Evolutionary conservation across 2,888 invertebrate genomes (phyloP), one percentile per base, ranked within the genome.

Genomic region (Calliopum simillimum): DNA sequence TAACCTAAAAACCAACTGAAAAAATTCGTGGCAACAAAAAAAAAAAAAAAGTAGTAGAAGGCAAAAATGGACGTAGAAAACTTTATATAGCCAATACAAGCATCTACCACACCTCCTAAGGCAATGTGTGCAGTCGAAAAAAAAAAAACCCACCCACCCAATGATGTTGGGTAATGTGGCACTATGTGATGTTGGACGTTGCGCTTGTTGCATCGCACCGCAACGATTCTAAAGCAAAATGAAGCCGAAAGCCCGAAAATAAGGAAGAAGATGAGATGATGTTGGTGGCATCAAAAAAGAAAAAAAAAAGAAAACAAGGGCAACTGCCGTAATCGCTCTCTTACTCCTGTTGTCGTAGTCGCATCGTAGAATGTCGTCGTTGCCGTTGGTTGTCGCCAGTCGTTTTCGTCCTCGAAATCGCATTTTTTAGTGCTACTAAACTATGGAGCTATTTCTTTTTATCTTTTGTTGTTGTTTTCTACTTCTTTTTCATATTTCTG

Each of bases 1-100:
- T 81, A 81, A 81, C 82, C 82, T 81, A 81, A 81, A 81, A 81
- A 81, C 81, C 77, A 75, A 77, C 80, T 77, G 82, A 82, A 81
- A 81, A 81, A 81, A 82, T 80, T 76, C 75, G 71, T 53, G 73
- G 70, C 69, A 61, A 13, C 33, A 25, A 16, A 47, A 49, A 58
- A 33, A 46, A 33, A 16, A 53, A 43, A 16, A 19, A 46, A 49
- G n/a, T 51, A 43, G 41, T 13, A 47, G 43, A 25, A 49, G 33
- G 69, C 49, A 56, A 74, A 76, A 43, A 44, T 63, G 41, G 44
- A 41, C 23, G 53, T 19, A 61, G 59, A 73, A 69, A 71, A 70
- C 76, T 68, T 61, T 55, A 70, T 49, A 55, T 8, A 55, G n/a
- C 59, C 59, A 58, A 64, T 44, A n/a, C 33, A 49, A 46, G 33